Conservation (phyloP, 1,140 invertebrate genomes). For the Leptinotarsa defecta region DNA sequence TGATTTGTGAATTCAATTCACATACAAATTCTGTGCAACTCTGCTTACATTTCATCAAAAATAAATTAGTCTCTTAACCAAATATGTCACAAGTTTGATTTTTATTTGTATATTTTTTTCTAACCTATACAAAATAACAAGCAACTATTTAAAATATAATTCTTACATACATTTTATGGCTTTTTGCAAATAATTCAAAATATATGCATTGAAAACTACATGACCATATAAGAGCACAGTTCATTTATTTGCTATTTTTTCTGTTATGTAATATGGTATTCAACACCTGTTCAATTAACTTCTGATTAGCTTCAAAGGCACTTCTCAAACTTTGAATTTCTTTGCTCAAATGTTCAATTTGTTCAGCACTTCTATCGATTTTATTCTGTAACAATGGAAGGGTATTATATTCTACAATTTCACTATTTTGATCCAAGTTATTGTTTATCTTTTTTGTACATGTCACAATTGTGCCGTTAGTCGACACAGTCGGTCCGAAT, state of each 20-base stretch:
- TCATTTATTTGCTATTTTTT: constrained; percentile 21
- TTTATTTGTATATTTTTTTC: too few species aligned
- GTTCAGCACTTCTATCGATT: constrained; percentile 66
- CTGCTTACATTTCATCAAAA: too few species aligned
- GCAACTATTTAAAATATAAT: too few species aligned
- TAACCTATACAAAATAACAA: too few species aligned
- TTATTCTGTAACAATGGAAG: constrained; percentile 64
- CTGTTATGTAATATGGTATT: constrained; percentile 30
- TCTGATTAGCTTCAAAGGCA: constrained; percentile 45
- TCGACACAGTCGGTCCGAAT: constrained; percentile 68
- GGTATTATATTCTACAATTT: constrained; percentile 58
- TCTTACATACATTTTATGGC: too few species aligned
- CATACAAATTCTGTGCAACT: too few species aligned
- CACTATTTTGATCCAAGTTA: constrained; percentile 59
- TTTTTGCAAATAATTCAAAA: too few species aligned
- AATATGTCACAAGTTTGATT: too few species aligned
- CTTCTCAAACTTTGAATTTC: constrained; percentile 67
- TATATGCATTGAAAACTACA: too few species aligned
- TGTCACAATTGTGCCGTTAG: constrained; percentile 60
- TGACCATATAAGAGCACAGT: neutral
- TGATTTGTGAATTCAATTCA: too few species aligned
- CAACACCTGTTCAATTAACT: constrained; percentile 29
- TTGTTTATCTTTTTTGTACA: constrained; percentile 67
- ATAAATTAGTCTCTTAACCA: too few species aligned
- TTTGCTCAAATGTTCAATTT: constrained; percentile 63